Evolutionary conservation across 2,113 vertebrate genomes (phyloP).

Genomic region (Callipepla californica): DNA sequence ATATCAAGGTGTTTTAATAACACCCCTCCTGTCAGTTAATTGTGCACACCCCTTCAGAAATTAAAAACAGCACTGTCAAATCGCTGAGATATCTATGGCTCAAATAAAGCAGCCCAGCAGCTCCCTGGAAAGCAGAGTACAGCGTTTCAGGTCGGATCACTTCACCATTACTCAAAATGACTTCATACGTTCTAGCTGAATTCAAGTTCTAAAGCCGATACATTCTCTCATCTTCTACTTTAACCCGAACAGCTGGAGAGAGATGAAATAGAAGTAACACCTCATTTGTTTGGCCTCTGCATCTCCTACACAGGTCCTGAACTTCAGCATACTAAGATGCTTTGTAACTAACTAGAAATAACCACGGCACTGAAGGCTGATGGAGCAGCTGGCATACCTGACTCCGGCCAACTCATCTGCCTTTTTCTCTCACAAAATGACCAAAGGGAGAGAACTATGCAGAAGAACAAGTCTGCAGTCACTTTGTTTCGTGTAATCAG

Average conservation of each 20-base stretch:
- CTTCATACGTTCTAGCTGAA: background rate
- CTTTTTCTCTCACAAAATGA: background rate
- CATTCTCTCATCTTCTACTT: background rate
- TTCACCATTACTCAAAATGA: background rate
- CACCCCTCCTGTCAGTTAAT: background rate
- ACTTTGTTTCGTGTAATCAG: background rate
- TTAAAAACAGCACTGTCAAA: fast-evolving
- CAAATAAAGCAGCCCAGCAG: background rate
- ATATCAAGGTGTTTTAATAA: background rate
- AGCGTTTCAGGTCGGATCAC: background rate
- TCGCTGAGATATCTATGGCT: background rate
- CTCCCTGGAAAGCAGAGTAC: fast-evolving
- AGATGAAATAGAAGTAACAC: background rate
- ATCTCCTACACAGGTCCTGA: background rate
- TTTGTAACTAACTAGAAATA: background rate
- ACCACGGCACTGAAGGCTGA: fast-evolving
- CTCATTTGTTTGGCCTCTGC: background rate
- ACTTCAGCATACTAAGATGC: background rate
- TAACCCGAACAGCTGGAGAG: background rate
- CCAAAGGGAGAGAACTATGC: background rate
- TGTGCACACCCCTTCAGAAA: background rate
- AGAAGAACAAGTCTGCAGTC: background rate
- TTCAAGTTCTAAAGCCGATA: background rate
- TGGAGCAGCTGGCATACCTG: background rate
- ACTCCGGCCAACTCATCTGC: background rate